Evolutionary conservation across 2,113 vertebrate genomes (phyloP).

Genomic region (Xenotilapia flavipinnis): DNA sequence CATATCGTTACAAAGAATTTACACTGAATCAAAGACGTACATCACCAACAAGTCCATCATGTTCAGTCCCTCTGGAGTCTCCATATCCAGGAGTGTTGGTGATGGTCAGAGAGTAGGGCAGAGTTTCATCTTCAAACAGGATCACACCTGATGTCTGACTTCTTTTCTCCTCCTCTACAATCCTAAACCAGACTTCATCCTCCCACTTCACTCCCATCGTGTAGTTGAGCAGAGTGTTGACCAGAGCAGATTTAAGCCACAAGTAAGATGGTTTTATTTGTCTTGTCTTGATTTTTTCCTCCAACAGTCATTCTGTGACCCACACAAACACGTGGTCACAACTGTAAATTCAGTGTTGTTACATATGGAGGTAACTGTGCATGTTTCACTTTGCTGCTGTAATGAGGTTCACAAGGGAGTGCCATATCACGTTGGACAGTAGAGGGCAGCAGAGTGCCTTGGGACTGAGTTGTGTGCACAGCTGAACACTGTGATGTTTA

Average conservation of each 20-base stretch:
- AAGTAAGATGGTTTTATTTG: not conserved
- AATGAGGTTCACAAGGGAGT: not conserved
- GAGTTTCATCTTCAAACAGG: not conserved
- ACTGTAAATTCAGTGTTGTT: not conserved
- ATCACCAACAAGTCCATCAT: not conserved
- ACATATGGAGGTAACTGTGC: not conserved
- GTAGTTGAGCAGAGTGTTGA: not conserved
- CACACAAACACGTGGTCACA: not conserved
- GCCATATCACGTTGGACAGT: not conserved
- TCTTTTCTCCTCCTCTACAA: not conserved
- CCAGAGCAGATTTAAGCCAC: not conserved
- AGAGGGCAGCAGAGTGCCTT: not conserved
- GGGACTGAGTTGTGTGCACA: not conserved
- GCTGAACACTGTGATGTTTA: not conserved
- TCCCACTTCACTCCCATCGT: not conserved
- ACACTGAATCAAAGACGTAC: not conserved
- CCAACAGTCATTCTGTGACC: not conserved
- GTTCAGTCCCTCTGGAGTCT: not conserved
- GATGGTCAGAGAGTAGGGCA: not conserved
- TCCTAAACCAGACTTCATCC: not conserved
- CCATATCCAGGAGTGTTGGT: not conserved
- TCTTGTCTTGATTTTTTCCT: not conserved
- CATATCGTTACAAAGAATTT: not conserved
- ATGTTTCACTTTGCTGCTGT: not conserved
- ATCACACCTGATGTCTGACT: not conserved